Conservation (phyloP, 2,113 vertebrate species). For the Mugil cephalus region DNA sequence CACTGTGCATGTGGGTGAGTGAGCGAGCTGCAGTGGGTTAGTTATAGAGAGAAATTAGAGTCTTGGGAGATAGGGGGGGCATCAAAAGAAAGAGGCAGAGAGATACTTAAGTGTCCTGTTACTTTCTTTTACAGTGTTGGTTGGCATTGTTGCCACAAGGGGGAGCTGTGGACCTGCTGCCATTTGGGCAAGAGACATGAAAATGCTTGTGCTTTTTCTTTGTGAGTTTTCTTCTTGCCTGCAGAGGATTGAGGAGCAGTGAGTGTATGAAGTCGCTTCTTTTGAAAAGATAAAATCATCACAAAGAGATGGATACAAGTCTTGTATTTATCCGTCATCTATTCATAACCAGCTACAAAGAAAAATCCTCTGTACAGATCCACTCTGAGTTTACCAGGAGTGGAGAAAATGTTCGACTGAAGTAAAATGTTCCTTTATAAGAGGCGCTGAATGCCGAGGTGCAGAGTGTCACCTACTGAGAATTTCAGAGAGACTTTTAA, state of each 20-base stretch:
- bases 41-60: conserved; percentile 25
- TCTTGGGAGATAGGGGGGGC: conserved; percentile 13
- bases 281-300: conserved; percentile 6
- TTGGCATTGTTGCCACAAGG: conserved; percentile 50
- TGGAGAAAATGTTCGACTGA: conserved; percentile 15
- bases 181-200: not conserved
- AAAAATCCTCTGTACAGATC: conserved; percentile 7
- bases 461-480: conserved; percentile 25
- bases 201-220: not conserved
- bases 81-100: conserved; percentile 30
- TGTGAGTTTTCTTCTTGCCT: not conserved
- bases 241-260: conserved; percentile 13
- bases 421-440: conserved; percentile 49
- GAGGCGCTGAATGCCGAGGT: conserved; percentile 32
- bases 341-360: not conserved
- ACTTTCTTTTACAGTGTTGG: not conserved
- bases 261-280: conserved; percentile 5
- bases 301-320: not conserved
- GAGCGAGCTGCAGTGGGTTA: not conserved
- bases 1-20: conserved; percentile 24
- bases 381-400: conserved; percentile 10
- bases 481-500: conserved; percentile 34
- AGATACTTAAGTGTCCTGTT: not conserved
- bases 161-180: conserved; percentile 63
- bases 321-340: not conserved